A percentile compares a stretch with the other conserved stretches of the same genome.
These are phyloP conservation scores for Sula dactylatra DNA, from an alignment of 2,113 vertebrate genomes.

Conservation along the genomic window DNA sequence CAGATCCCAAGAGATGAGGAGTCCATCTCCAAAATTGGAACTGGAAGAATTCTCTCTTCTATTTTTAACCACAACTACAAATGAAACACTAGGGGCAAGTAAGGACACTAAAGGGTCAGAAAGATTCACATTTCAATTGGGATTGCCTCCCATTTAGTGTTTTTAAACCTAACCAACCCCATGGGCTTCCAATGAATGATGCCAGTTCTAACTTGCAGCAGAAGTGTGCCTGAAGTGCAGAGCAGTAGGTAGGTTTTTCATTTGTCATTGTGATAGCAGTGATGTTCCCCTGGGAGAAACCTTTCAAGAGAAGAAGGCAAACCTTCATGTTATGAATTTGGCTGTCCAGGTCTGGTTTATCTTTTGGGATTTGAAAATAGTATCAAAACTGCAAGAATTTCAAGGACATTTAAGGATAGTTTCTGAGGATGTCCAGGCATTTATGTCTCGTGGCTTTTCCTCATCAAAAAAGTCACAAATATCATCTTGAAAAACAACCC, in stretches of 20 bases:
- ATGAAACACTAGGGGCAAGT: neutral
- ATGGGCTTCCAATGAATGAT: neutral
- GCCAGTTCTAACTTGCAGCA: neutral
- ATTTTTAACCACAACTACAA: neutral
- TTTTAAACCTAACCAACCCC: neutral
- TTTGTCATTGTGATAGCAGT: neutral
- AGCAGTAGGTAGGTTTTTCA: neutral
- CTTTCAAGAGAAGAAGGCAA: neutral
- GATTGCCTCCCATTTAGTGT: neutral
- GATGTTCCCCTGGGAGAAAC: neutral
- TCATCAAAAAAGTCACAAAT: neutral
- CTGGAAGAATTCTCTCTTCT: neutral
- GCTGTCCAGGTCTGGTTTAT: neutral
- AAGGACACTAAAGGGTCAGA: neutral
- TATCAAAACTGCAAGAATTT: neutral
- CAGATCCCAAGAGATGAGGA: neutral
- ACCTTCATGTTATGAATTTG: neutral
- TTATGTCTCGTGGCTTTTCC: neutral
- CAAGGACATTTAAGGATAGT: neutral
- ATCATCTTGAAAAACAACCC: neutral
- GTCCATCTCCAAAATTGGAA: neutral
- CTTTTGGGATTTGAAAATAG: neutral
- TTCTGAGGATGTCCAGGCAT: neutral
- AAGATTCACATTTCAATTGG: neutral
- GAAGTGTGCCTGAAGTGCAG: neutral